Conservation (phyloP, 1,140 invertebrate genomes). For the Antheraea mylitta region DNA sequence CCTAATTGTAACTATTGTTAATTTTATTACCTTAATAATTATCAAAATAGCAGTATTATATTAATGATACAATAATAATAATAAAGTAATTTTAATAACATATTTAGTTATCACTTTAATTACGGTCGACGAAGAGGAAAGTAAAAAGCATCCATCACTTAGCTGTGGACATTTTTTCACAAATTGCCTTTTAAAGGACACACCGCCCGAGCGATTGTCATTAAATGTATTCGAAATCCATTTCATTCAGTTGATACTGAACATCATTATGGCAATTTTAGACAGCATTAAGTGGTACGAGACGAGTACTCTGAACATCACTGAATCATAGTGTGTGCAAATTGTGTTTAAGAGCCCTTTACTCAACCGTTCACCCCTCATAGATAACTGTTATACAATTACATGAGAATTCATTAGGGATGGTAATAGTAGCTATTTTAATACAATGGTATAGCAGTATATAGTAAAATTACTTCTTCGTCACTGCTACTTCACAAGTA, state of each 20-base stretch:
- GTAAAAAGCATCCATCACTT: neutral
- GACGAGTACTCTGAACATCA: conserved; percentile 42
- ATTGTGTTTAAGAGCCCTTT: conserved; percentile 32
- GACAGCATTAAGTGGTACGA: conserved; percentile 40
- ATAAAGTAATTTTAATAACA: no score
- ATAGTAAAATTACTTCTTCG: no score
- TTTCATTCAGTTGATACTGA: conserved; percentile 22
- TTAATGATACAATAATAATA: no score
- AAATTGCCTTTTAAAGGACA: neutral
- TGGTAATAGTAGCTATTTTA: no score
- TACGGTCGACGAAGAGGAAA: neutral
- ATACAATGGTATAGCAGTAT: no score
- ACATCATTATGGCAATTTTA: conserved; percentile 41
- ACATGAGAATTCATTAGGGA: no score
- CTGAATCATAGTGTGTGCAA: conserved; percentile 37
- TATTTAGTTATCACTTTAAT: neutral
- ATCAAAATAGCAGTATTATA: no score
- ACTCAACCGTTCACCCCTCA: conserved; percentile 10
- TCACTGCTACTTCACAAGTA: no score
- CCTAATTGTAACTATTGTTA: no score
- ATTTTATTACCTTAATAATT: no score
- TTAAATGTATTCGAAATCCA: conserved; percentile 23
- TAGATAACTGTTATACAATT: no score
- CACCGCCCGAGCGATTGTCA: neutral
- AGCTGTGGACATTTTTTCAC: neutral